Percentiles rank a stretch among this genome's conserved stretches.
Evolutionary conservation across 2,888 invertebrate genomes (phyloP).

Genomic region (Scotopteryx bipunctaria): DNA sequence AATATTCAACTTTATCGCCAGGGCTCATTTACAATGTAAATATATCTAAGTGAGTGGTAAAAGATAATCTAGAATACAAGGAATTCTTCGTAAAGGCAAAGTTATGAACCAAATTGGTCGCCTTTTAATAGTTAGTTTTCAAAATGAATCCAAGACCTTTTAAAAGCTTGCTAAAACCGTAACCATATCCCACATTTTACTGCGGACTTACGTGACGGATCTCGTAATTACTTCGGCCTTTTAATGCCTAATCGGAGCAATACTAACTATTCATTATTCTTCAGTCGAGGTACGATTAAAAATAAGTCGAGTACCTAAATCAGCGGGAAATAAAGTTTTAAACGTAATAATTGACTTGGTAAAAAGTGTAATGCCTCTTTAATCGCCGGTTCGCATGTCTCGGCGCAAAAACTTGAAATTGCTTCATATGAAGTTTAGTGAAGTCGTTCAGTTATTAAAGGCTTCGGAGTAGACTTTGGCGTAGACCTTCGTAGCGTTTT

Average conservation of each 20-base stretch:
- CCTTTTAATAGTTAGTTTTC: too few species aligned
- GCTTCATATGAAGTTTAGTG: slow-evolving; percentile 54
- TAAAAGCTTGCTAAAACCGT: slow-evolving; percentile 13
- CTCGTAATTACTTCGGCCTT: slow-evolving; percentile 15
- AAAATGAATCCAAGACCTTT: too few species aligned
- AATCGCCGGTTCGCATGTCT: slow-evolving; percentile 69
- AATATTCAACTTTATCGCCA: too few species aligned
- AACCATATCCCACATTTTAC: slow-evolving; percentile 12
- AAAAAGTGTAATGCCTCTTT: slow-evolving; percentile 64
- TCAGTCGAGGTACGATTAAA: slow-evolving; percentile 26
- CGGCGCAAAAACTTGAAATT: slow-evolving; percentile 57
- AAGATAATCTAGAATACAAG: too few species aligned
- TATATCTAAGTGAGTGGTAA: too few species aligned
- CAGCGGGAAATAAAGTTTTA: slow-evolving; percentile 41
- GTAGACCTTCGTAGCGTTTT: slow-evolving; percentile 21
- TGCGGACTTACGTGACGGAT: slow-evolving; percentile 18
- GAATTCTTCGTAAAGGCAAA: too few species aligned
- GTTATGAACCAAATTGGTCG: too few species aligned
- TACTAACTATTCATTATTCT: slow-evolving; percentile 1
- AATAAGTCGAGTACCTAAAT: slow-evolving; percentile 33
- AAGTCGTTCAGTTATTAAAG: slow-evolving; percentile 59
- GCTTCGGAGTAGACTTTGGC: slow-evolving; percentile 41
- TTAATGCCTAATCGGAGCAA: slow-evolving; percentile 15
- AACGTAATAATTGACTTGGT: slow-evolving; percentile 58
- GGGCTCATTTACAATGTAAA: too few species aligned